Conservation (phyloP, 1,140 invertebrate species). For the Caenorhabditis inopinata region DNA sequence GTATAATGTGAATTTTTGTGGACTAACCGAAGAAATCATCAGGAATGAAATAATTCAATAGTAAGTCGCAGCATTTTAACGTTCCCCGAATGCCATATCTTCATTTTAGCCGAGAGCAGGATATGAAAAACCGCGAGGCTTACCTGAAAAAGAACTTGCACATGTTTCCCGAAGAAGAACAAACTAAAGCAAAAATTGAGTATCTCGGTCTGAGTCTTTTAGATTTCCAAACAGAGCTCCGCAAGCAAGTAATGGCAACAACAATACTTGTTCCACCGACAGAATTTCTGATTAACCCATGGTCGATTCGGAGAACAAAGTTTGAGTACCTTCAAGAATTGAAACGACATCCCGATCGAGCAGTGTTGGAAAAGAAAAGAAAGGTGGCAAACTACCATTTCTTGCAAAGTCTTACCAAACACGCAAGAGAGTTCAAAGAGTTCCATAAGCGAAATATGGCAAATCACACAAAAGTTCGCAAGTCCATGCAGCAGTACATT, state of each 20-base stretch:
- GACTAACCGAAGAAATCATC: background rate
- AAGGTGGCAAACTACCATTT: background rate
- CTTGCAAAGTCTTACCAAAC: slow-evolving; percentile 7
- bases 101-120: background rate
- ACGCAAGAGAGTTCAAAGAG: slow-evolving; percentile 32
- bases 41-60: background rate
- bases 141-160: background rate
- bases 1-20: background rate
- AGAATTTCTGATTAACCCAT: background rate
- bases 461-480: slow-evolving; percentile 85
- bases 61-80: background rate
- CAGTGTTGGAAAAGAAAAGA: slow-evolving; percentile 3
- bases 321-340: background rate
- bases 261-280: background rate
- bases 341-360: slow-evolving; percentile 2
- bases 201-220: background rate
- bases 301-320: background rate
- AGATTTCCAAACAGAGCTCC: background rate
- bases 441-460: slow-evolving; percentile 76
- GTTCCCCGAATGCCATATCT: too few species aligned
- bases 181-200: background rate
- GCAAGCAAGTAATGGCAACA: background rate
- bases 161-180: background rate
- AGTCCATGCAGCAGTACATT: slow-evolving; percentile 90
- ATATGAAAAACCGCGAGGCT: background rate